phyloP scores from a whole-genome alignment of 2,888 invertebrate genomes.

The Synergus itoensis region DNA sequence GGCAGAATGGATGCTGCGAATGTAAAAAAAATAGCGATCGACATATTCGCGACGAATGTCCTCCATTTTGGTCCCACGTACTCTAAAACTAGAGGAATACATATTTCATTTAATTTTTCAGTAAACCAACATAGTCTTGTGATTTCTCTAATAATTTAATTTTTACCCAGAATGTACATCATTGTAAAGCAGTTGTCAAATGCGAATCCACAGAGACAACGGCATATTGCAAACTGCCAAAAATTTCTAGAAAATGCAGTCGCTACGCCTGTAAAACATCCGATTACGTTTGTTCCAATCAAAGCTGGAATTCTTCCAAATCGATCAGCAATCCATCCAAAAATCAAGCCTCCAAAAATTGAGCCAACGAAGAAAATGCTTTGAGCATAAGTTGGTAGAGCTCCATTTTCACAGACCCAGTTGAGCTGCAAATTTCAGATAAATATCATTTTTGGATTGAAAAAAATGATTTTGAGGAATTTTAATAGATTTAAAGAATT shows the following conservation, averaged over 20 bases:
- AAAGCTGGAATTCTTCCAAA: constrained; percentile 91
- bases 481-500: too few species aligned
- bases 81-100: constrained; percentile 83
- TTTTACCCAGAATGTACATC: constrained; percentile 93
- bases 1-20: constrained; percentile 88
- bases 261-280: constrained; percentile 84
- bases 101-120: too few species aligned
- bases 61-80: constrained; percentile 95
- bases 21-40: constrained; percentile 93
- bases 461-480: too few species aligned
- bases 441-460: too few species aligned
- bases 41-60: constrained; percentile 94
- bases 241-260: constrained; percentile 87
- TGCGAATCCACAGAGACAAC: constrained; percentile 92
- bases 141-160: too few species aligned
- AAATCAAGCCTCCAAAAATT: constrained; percentile 90
- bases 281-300: constrained; percentile 88
- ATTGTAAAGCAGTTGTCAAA: constrained; percentile 95
- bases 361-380: constrained; percentile 94
- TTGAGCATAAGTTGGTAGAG: constrained; percentile 88
- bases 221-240: constrained; percentile 87
- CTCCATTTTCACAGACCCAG: constrained; percentile 93
- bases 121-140: too few species aligned
- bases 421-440: constrained; percentile 82
- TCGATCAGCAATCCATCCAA: constrained; percentile 93